Conservation (phyloP, 1,140 invertebrate genomes). For the Drosophila orosa region DNA sequence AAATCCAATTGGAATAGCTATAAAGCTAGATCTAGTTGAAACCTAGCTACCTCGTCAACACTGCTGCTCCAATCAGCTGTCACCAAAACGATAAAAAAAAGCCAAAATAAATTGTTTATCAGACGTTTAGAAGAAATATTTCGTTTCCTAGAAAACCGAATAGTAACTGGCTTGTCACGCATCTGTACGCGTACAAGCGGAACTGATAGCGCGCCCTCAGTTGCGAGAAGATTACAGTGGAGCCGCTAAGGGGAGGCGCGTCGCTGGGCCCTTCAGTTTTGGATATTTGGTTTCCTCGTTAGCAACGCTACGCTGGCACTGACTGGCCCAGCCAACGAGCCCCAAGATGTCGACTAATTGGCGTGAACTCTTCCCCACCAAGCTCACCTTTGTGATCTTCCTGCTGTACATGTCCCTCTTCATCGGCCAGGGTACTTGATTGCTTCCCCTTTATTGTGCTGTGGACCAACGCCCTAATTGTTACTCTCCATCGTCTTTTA, state of each 20-base stretch:
- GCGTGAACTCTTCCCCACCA: slow-evolving; percentile 92
- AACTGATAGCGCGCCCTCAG: slow-evolving; percentile 47
- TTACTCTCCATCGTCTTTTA: slow-evolving; percentile 79
- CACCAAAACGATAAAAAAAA: slow-evolving; percentile 45
- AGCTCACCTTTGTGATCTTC: slow-evolving; percentile 91
- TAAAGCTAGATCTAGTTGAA: background rate
- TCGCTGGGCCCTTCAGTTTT: slow-evolving; percentile 6
- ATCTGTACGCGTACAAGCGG: slow-evolving; percentile 16
- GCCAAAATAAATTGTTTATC: slow-evolving; percentile 57
- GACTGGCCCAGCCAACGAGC: slow-evolving; percentile 10
- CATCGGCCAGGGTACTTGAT: slow-evolving; percentile 90
- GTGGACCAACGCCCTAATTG: slow-evolving; percentile 16
- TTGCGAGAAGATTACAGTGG: slow-evolving; percentile 3
- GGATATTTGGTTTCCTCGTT: slow-evolving; percentile 11
- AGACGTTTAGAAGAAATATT: slow-evolving; percentile 18
- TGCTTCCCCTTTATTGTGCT: background rate
- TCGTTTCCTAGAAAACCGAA: slow-evolving; percentile 30
- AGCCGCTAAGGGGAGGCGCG: background rate
- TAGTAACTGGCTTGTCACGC: slow-evolving; percentile 36
- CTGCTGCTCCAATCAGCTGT: slow-evolving; percentile 43
- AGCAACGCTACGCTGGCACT: slow-evolving; percentile 44
- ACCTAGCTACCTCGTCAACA: background rate
- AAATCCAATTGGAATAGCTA: too few relatives aligned
- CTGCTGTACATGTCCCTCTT: slow-evolving; percentile 92
- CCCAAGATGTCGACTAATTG: slow-evolving; percentile 85